Conservation (phyloP, 2,113 vertebrate species). For the Neodon shergylaensis region DNA sequence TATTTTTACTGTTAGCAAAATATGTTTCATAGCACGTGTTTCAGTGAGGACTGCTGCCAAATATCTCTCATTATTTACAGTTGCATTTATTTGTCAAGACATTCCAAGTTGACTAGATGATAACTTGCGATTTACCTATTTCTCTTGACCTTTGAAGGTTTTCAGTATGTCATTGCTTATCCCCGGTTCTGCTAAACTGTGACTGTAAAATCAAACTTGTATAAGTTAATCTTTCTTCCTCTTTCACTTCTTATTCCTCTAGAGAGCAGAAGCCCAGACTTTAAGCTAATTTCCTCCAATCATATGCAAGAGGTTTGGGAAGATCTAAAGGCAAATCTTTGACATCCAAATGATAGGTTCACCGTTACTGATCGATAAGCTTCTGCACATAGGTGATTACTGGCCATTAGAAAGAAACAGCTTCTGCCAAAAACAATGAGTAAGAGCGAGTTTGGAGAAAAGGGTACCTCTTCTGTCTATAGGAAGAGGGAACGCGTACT, state of each 20-base stretch:
- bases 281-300: conserved; percentile 71
- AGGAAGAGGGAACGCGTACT: neutral
- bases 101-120: conserved; percentile 39
- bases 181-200: conserved; percentile 32
- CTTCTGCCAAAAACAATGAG: conserved; percentile 54
- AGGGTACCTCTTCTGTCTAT: conserved; percentile 36
- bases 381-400: conserved; percentile 52
- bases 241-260: conserved; percentile 46
- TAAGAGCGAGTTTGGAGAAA: conserved; percentile 53
- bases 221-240: conserved; percentile 37
- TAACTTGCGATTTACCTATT: conserved; percentile 56
- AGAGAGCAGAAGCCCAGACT: conserved; percentile 64
- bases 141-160: conserved; percentile 14
- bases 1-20: neutral
- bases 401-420: conserved; percentile 55
- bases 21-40: neutral
- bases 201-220: conserved; percentile 66
- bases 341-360: conserved; percentile 80
- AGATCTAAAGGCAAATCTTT: conserved; percentile 82
- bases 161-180: neutral
- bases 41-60: neutral
- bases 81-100: neutral
- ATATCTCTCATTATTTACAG: neutral
- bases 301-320: conserved; percentile 71
- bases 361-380: conserved; percentile 62